Evolutionary conservation across 1,140 invertebrate species (phyloP).

Genomic region (Maconellicoccus hirsutus): DNA sequence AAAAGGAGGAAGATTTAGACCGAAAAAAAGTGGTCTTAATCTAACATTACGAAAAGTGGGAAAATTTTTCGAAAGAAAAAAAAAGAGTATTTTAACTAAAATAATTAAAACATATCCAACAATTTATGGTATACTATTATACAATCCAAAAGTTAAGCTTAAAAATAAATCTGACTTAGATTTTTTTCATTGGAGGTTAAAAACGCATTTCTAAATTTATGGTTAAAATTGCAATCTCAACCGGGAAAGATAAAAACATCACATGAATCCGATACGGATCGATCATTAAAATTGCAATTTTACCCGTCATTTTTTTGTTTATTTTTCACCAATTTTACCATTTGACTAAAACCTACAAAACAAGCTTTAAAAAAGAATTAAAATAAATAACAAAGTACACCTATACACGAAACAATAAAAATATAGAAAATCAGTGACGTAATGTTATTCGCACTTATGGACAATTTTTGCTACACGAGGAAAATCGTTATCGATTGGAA

Average conservation of each 20-base stretch:
- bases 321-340: too few species aligned
- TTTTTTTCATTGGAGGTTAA: slow-evolving; percentile 15
- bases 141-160: slow-evolving; percentile 6
- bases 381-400: slow-evolving; percentile 5
- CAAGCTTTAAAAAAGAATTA: neutral
- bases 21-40: neutral
- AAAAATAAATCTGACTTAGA: slow-evolving; percentile 22
- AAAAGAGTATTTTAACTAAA: slow-evolving; percentile 8
- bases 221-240: slow-evolving; percentile 5
- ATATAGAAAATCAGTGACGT: neutral
- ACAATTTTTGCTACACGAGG: too few species aligned
- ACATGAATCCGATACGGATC: slow-evolving; percentile 7
- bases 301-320: neutral
- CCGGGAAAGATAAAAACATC: neutral
- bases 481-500: too few species aligned
- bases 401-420: neutral
- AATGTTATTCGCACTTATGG: neutral
- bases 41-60: too few species aligned
- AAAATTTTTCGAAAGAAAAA: neutral
- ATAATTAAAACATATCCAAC: slow-evolving; percentile 15
- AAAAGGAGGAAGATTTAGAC: neutral
- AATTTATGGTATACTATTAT: slow-evolving; percentile 10
- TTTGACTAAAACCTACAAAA: neutral
- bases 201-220: neutral
- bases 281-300: neutral